phyloP scores from a whole-genome alignment of 1,140 invertebrate species.

The Halictus rubicundus region DNA sequence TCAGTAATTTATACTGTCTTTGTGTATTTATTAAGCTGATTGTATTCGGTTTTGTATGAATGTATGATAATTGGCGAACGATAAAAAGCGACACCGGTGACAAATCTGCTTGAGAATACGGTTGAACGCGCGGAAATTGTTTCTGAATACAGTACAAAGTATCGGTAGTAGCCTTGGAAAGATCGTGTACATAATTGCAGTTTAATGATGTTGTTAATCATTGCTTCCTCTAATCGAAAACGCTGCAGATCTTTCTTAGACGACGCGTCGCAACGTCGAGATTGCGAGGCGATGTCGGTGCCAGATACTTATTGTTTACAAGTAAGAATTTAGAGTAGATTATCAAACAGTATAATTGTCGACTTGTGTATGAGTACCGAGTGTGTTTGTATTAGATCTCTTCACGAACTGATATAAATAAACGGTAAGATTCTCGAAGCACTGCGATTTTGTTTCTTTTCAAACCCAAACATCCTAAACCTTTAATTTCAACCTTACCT shows the following conservation, averaged over 20 bases:
- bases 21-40: constrained; percentile 50
- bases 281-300: not conserved
- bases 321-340: constrained; percentile 18
- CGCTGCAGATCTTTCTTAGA: not conserved
- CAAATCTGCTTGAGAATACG: not conserved
- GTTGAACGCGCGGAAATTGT: not conserved
- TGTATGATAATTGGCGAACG: not conserved
- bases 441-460: no score
- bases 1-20: constrained; percentile 35
- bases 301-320: not conserved
- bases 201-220: constrained; percentile 3
- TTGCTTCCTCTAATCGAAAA: constrained; percentile 23
- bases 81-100: not conserved
- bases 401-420: constrained; percentile 47
- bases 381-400: constrained; percentile 50
- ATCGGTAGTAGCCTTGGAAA: constrained; percentile 5
- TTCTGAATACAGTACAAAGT: constrained; percentile 47
- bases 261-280: not conserved
- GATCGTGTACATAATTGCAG: constrained; percentile 36
- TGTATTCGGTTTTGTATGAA: not conserved
- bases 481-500: no score
- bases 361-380: constrained; percentile 22
- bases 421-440: constrained; percentile 13
- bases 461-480: no score
- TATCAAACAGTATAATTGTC: not conserved